Percentiles rank a stretch among this genome's conserved stretches.
Conservation (phyloP, 2,888 invertebrate species). For the Drosophila parthenogenetica region DNA sequence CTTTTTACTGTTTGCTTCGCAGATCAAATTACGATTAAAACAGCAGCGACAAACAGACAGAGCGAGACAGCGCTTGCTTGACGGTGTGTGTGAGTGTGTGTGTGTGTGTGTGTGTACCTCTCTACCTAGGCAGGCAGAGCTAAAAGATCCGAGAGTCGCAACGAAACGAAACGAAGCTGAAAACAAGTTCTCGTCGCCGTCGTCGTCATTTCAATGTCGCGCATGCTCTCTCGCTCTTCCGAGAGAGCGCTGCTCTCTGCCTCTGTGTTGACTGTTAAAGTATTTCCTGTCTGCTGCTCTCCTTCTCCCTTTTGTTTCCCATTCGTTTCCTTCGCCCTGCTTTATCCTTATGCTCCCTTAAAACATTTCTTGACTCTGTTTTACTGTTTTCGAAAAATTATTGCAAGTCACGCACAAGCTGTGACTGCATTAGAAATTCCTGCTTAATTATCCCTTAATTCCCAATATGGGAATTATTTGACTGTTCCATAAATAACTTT, state of each 20-base stretch:
- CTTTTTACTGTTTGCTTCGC: conserved; percentile 70
- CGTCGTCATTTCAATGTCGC: conserved; percentile 51
- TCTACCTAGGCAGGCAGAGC: conserved; percentile 49
- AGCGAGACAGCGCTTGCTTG: conserved; percentile 5
- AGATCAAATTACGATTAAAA: conserved; percentile 73
- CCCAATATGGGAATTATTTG: conserved; percentile 14
- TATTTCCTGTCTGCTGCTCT: conserved; percentile 51
- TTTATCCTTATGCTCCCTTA: conserved; percentile 54
- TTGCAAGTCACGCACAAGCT: conserved; percentile 69
- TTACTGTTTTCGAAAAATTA: conserved; percentile 39
- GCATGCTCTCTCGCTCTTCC: conserved; percentile 11
- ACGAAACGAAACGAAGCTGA: conserved; percentile 17
- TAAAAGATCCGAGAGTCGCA: conserved; percentile 1
- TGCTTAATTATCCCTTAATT: conserved; percentile 65
- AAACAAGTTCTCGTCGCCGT: conserved; percentile 52
- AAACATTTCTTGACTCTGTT: conserved; percentile 63
- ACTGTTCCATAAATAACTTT: conserved; percentile 22
- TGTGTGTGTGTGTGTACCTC: conserved; percentile 23
- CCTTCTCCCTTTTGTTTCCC: background rate
- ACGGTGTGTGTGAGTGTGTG: background rate
- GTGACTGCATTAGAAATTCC: conserved; percentile 32
- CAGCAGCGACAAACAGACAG: conserved; percentile 12
- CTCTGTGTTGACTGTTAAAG: conserved; percentile 44
- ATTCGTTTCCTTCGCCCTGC: background rate
- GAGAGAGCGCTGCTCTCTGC: background rate